Conservation (phyloP, 2,113 vertebrate species). For the Lasiurus borealis region DNA sequence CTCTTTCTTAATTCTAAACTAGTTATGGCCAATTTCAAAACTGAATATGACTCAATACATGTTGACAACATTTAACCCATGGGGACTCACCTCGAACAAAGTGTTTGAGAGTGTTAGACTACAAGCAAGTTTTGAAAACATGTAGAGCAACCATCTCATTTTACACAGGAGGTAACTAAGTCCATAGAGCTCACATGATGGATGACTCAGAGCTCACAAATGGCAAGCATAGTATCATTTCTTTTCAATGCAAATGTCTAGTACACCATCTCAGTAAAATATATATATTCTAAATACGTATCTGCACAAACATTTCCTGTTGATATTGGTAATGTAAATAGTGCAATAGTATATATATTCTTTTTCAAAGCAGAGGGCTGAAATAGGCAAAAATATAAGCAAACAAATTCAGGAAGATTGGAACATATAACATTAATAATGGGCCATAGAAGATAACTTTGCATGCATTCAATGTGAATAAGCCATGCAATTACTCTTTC, state of each 20-base stretch:
- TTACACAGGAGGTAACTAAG: not conserved
- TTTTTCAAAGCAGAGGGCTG: not conserved
- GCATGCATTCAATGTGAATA: not conserved
- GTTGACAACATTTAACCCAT: not conserved
- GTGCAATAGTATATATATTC: not conserved
- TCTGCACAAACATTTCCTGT: not conserved
- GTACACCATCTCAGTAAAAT: not conserved
- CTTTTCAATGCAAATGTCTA: not conserved
- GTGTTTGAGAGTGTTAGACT: not conserved
- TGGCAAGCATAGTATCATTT: not conserved
- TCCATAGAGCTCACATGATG: not conserved
- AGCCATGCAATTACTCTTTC: not conserved
- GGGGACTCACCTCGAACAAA: not conserved
- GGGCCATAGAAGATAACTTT: not conserved
- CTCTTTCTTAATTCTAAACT: conserved; percentile 26
- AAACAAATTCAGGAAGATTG: not conserved
- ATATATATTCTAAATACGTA: not conserved
- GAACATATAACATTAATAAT: not conserved
- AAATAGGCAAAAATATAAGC: not conserved
- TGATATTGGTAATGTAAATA: not conserved
- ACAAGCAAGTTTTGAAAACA: not conserved
- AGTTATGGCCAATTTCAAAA: not conserved
- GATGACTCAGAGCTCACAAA: not conserved
- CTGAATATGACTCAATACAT: not conserved
- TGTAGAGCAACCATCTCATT: not conserved